A percentile compares a stretch with the other conserved stretches of the same genome.
Conservation (phyloP, 2,113 vertebrate genomes). For the Vanacampus margaritifer region DNA sequence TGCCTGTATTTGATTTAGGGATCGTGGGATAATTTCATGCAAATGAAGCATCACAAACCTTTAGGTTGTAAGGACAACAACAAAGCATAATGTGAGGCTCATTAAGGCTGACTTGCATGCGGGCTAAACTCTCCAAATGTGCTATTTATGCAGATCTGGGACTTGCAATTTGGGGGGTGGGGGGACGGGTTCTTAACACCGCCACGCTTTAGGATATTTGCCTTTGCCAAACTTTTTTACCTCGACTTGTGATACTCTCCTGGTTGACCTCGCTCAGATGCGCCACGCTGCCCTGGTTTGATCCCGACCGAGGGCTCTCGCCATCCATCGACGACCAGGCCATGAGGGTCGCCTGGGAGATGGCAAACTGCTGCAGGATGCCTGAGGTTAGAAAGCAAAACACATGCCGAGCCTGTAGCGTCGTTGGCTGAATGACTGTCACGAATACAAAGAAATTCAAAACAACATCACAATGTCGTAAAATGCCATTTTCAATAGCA, state of each 20-base stretch:
- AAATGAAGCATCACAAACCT: conserved; percentile 16
- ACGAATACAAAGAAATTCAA: not conserved
- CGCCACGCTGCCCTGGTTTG: conserved; percentile 88
- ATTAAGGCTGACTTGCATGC: not conserved
- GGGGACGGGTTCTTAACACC: too few relatives aligned
- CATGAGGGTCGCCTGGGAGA: conserved; percentile 93
- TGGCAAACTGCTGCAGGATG: conserved; percentile 95
- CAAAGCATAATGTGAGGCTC: conserved; percentile 1
- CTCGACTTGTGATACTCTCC: conserved; percentile 82
- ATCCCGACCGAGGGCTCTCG: conserved; percentile 90
- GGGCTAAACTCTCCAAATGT: conserved; percentile 17
- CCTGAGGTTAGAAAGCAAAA: conserved; percentile 68
- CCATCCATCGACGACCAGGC: conserved; percentile 98
- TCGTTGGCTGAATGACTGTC: conserved; percentile 11
- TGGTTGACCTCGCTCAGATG: conserved; percentile 93
- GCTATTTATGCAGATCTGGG: conserved; percentile 21
- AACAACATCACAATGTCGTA: too few relatives aligned
- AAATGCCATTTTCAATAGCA: too few relatives aligned
- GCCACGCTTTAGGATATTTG: not conserved
- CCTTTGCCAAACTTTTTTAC: conserved; percentile 46
- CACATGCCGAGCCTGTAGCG: conserved; percentile 1
- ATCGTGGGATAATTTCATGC: conserved; percentile 13
- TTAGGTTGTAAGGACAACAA: conserved; percentile 9
- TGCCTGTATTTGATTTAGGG: conserved; percentile 20
- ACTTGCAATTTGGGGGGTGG: too few relatives aligned